These are phyloP conservation scores for Ormyrus pomaceus DNA, from an alignment of 2,888 invertebrate genomes.

Conservation along the genomic window DNA sequence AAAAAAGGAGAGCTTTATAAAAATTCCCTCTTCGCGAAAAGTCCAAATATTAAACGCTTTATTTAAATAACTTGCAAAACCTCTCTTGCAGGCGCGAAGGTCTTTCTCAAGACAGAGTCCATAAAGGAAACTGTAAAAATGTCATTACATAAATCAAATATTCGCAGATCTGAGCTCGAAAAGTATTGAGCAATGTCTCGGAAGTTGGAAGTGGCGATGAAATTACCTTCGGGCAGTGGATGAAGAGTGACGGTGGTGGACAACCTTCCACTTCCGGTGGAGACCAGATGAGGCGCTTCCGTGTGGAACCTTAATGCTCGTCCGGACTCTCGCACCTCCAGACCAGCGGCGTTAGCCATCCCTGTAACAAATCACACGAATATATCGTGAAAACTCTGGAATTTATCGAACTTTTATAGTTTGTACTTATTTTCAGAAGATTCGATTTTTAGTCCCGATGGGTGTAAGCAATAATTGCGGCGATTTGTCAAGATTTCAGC, in stretches of 20 bases:
- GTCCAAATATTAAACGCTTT: no score
- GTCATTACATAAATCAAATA: neutral
- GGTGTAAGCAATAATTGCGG: no score
- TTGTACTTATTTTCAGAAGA: no score
- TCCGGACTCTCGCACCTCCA: constrained; percentile 76
- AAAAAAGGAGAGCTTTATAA: no score
- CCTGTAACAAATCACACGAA: constrained; percentile 59
- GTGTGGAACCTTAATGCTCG: constrained; percentile 83
- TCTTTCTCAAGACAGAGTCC: no score
- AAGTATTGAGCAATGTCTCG: constrained; percentile 25
- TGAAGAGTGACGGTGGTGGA: constrained; percentile 95
- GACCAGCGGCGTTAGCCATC: constrained; percentile 71
- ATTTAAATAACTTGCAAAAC: no score
- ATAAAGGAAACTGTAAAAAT: neutral
- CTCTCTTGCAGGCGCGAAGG: no score
- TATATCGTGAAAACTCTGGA: neutral
- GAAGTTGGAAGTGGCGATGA: neutral
- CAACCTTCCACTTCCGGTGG: constrained; percentile 91
- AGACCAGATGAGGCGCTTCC: constrained; percentile 93
- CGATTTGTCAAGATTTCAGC: no score
- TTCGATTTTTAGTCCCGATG: no score
- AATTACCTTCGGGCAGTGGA: constrained; percentile 90
- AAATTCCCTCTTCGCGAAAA: no score
- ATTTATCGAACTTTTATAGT: no score
- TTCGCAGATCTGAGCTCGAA: neutral